Conservation (phyloP, 2,113 vertebrate genomes). For the Gadus chalcogrammus region DNA sequence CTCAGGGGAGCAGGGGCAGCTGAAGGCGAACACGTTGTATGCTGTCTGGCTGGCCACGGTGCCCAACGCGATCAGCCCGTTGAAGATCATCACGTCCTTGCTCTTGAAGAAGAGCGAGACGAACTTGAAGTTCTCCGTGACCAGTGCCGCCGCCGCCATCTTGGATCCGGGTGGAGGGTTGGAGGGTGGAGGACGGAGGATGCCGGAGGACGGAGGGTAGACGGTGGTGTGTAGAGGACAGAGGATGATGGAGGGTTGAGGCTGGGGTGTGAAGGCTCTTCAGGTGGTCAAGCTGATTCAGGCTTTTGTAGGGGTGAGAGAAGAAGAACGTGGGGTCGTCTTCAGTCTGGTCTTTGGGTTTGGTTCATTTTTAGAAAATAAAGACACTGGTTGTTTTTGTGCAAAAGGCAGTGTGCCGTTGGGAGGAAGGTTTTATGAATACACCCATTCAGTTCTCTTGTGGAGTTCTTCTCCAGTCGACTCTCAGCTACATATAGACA, state of each 20-base stretch:
- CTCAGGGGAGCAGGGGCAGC: slow-evolving; percentile 85
- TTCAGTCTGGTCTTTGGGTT: no score
- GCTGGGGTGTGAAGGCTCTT: not conserved
- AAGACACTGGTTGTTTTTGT: not conserved
- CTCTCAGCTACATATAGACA: no score
- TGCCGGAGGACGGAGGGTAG: no score
- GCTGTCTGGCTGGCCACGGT: slow-evolving; percentile 88
- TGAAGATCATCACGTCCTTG: slow-evolving; percentile 94
- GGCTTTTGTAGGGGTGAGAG: no score
- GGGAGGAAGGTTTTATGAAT: not conserved
- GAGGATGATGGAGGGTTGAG: no score
- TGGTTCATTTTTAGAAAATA: no score
- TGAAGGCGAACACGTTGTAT: slow-evolving; percentile 86
- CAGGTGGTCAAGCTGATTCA: no score
- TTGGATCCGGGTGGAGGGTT: slow-evolving; percentile 4
- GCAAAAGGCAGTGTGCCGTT: no score
- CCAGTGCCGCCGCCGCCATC: slow-evolving; percentile 82
- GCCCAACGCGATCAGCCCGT: slow-evolving; percentile 87
- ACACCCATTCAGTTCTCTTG: not conserved
- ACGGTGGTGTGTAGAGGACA: not conserved
- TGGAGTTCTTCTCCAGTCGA: no score
- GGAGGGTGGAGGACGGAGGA: not conserved
- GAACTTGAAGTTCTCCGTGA: slow-evolving; percentile 89
- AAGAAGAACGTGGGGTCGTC: no score
- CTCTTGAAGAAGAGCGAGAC: slow-evolving; percentile 92